Conservation (phyloP, 2,113 vertebrate species). For the Sterrhoptilus dennistouni region DNA sequence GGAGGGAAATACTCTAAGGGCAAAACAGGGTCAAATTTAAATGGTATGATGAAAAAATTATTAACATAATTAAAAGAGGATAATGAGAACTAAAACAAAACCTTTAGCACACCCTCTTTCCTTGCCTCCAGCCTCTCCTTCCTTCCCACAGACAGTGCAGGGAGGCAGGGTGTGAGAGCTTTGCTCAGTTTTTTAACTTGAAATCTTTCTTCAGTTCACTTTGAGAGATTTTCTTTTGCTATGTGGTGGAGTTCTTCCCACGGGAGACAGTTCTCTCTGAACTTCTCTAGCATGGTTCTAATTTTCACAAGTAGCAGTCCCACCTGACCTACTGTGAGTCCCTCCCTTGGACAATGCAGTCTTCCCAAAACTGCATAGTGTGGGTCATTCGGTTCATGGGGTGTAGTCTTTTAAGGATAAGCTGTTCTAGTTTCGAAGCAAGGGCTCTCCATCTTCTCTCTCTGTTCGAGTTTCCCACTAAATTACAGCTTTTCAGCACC, state of each 20-base stretch:
- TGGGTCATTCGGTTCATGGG: background rate
- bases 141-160: background rate
- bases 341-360: too few relatives aligned
- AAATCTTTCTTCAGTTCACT: background rate
- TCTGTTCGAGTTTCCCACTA: background rate
- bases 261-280: background rate
- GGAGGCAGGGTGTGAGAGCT: background rate
- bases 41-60: background rate
- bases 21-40: background rate
- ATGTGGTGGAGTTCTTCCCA: background rate
- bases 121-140: background rate
- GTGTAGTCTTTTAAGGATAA: background rate
- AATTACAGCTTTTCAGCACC: background rate
- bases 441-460: background rate
- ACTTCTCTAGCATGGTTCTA: background rate
- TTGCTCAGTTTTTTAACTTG: background rate
- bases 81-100: background rate
- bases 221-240: background rate
- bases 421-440: background rate
- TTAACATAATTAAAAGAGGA: background rate
- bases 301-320: background rate
- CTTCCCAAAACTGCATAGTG: background rate
- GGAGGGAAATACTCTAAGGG: background rate
- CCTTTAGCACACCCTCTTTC: background rate
- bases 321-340: background rate